A percentile compares a stretch with the other conserved stretches of the same genome.
These are phyloP conservation scores for Chloroclystis v-ata DNA, from an alignment of 2,888 invertebrate species.

Conservation along the genomic window DNA sequence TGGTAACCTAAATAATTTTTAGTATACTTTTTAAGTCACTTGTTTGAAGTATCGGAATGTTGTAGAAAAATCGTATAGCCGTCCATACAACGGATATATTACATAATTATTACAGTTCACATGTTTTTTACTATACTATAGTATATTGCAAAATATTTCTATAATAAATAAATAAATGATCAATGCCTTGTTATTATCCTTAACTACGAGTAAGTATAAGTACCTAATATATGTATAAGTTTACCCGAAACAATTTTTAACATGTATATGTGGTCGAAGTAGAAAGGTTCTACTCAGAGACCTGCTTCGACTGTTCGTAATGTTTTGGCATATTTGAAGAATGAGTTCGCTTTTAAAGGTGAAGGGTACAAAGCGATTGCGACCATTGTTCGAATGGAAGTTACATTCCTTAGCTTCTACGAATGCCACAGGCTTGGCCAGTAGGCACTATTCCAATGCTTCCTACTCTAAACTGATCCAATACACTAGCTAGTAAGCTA, in stretches of 20 bases:
- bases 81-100: no score
- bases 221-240: no score
- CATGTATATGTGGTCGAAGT: no score
- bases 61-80: no score
- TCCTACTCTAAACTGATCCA: conserved; percentile 2
- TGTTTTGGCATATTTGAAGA: conserved; percentile 26
- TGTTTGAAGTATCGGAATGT: no score
- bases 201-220: no score
- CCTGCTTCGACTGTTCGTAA: conserved; percentile 10
- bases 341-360: conserved; percentile 33
- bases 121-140: no score
- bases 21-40: no score
- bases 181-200: no score
- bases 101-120: no score
- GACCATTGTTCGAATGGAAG: conserved; percentile 42
- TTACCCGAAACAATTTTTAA: neutral
- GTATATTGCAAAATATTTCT: no score
- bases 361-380: conserved; percentile 24
- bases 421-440: conserved; percentile 38
- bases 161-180: no score
- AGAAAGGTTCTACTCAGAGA: neutral
- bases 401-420: conserved; percentile 43
- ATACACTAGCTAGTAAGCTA: neutral
- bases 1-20: neutral
- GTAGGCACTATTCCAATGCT: conserved; percentile 33